These are phyloP conservation scores for Xylocampa areola DNA, from an alignment of 2,888 invertebrate genomes.

Conservation along the genomic window DNA sequence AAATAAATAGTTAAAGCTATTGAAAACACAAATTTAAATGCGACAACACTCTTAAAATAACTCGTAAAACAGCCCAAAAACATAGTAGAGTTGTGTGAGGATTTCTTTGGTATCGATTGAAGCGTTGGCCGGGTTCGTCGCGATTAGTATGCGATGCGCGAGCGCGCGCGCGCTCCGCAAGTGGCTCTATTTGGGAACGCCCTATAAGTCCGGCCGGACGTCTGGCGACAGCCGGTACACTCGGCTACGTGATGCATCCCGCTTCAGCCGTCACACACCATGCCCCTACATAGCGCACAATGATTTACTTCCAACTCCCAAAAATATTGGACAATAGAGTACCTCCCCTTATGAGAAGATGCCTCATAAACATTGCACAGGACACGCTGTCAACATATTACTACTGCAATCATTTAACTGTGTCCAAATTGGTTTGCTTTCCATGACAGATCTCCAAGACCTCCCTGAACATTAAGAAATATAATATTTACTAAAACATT, in stretches of 20 bases:
- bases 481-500: constrained; percentile 20
- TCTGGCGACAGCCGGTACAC: constrained; percentile 67
- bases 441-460: constrained; percentile 15
- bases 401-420: constrained; percentile 15
- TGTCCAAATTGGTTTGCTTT: constrained; percentile 7
- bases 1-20: constrained; percentile 8
- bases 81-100: constrained; percentile 67
- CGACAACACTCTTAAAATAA: constrained; percentile 39
- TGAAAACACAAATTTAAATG: constrained; percentile 4
- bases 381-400: constrained; percentile 13
- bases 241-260: constrained; percentile 75
- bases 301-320: constrained; percentile 65
- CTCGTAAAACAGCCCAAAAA: constrained; percentile 65
- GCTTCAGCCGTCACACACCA: constrained; percentile 51
- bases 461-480: constrained; percentile 25
- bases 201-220: constrained; percentile 76
- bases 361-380: constrained; percentile 28
- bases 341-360: constrained; percentile 39
- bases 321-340: constrained; percentile 60
- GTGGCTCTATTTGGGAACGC: constrained; percentile 79
- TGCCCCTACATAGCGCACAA: constrained; percentile 58
- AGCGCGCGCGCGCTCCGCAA: constrained; percentile 66
- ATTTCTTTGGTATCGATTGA: constrained; percentile 76
- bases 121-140: constrained; percentile 46
- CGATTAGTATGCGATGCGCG: constrained; percentile 72